A percentile compares a stretch with the other conserved stretches of the same genome.
Evolutionary conservation across 2,888 invertebrate species (phyloP).

Genomic region (Podabrus alpinus): DNA sequence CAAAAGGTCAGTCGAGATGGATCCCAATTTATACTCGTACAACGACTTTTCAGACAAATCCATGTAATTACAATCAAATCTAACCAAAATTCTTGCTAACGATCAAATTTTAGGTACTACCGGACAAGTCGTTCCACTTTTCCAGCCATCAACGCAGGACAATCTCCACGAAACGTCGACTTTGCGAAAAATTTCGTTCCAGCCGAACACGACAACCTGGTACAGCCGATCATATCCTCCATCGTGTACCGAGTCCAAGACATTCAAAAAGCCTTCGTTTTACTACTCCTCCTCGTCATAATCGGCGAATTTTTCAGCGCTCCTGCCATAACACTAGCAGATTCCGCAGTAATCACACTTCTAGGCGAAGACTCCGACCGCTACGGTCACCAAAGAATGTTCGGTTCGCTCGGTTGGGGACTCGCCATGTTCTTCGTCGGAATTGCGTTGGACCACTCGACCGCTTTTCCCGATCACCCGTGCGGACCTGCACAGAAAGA

Average conservation of each 20-base stretch:
- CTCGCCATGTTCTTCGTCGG: conserved; percentile 98
- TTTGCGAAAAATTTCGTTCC: conserved; percentile 78
- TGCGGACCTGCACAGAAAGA: conserved; percentile 88
- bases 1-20: conserved; percentile 49
- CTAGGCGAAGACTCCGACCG: conserved; percentile 62
- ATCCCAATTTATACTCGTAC: background rate
- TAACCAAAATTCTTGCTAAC: background rate
- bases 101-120: conserved; percentile 40
- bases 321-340: conserved; percentile 93
- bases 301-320: conserved; percentile 98
- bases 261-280: conserved; percentile 94
- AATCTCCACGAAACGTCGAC: conserved; percentile 75
- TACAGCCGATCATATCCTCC: conserved; percentile 89
- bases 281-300: conserved; percentile 87
- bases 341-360: conserved; percentile 86
- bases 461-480: conserved; percentile 91
- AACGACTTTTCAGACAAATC: conserved; percentile 10
- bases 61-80: background rate
- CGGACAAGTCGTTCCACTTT: conserved; percentile 55
- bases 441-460: conserved; percentile 94
- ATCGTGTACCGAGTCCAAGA: conserved; percentile 89
- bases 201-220: conserved; percentile 72
- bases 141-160: conserved; percentile 57
- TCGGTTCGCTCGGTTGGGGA: conserved; percentile 97
- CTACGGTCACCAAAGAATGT: conserved; percentile 97